Evolutionary conservation across 2,888 invertebrate genomes (phyloP).

Genomic region (Eupithecia inturbata): DNA sequence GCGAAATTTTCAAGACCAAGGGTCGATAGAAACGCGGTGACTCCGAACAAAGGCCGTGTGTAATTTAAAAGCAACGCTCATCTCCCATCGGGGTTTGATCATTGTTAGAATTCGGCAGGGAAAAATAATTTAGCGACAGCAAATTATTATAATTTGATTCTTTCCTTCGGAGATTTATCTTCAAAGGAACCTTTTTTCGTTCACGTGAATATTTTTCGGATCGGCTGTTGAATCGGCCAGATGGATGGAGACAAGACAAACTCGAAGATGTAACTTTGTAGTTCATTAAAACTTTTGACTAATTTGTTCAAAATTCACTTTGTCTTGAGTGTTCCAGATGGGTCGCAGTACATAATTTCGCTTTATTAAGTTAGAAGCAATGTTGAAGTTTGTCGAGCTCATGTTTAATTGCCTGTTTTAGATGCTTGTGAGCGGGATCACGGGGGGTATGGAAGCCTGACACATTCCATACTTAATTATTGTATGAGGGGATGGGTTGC

Average conservation of each 20-base stretch:
- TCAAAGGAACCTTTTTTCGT: slow-evolving; percentile 42
- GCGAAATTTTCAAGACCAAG: slow-evolving; percentile 48
- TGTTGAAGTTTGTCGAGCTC: slow-evolving; percentile 73
- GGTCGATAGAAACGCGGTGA: slow-evolving; percentile 49
- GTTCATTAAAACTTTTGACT: slow-evolving; percentile 77
- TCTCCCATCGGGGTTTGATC: slow-evolving; percentile 49
- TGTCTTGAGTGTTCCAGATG: slow-evolving; percentile 75
- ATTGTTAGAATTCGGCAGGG: slow-evolving; percentile 44
- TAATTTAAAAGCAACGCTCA: slow-evolving; percentile 55
- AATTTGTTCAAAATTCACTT: slow-evolving; percentile 81
- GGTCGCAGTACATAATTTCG: slow-evolving; percentile 75
- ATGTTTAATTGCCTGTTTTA: slow-evolving; percentile 73
- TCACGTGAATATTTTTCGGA: slow-evolving; percentile 37
- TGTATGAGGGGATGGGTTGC: slow-evolving; percentile 31
- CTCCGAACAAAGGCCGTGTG: slow-evolving; percentile 57
- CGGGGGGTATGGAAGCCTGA: slow-evolving; percentile 48
- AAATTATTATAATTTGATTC: slow-evolving; percentile 50
- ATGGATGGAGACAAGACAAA: slow-evolving; percentile 50
- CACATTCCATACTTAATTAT: slow-evolving; percentile 36
- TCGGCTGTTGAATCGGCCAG: slow-evolving; percentile 41
- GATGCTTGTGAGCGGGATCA: slow-evolving; percentile 62
- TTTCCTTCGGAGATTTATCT: slow-evolving; percentile 42
- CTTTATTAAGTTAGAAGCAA: slow-evolving; percentile 76
- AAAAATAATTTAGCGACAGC: slow-evolving; percentile 44
- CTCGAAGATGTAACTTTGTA: slow-evolving; percentile 57